Base-by-base conservation (phyloP, 1,140 invertebrate genomes). In the Apolygus lucorum region DNA sequence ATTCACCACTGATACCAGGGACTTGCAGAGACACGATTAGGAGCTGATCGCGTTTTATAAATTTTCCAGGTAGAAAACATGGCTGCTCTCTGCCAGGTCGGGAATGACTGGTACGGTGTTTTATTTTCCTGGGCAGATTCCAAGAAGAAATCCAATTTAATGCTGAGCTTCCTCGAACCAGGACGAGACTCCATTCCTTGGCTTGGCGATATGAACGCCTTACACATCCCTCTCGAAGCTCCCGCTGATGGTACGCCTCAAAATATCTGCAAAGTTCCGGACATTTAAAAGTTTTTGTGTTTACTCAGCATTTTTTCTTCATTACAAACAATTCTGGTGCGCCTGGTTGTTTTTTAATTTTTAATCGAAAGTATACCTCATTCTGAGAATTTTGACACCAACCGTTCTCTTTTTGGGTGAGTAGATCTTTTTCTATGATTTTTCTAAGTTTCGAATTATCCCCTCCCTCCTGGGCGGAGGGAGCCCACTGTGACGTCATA, bases 101-200 rank as follows among this genome's bases (percentile, higher is more conserved):
- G 89, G 13, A 85, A 89, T 1, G 89, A 95, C 73, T 98, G 95
- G 95, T 98, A 88, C 81, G 95, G 95, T 27, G 91, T 97, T 73
- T 83, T 98, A 63, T 93, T 95, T 76, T 95, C 94, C 0, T 96
- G 92, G 88, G 91, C 93, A 4, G 94, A 97, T 77, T 90, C 87
- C 28, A 95, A 96, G 75, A 96, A 97, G 75, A 96, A 96, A 77
- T 96, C 94, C 0, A 97, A 96, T 79, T 80, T 98, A 11, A 92
- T 98, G 88, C 79, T 98, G 2, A 94, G 92, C 13, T 82, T 94
- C 13, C 83, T 98, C 75, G 87, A 92, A 73, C 94, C 93, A 42
- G 89, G 88, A 78, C 73, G 75, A 26, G 84, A 92, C 78, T 84
- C 89, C 1, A 86, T 96, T 72, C 92, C 92, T 0, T 97, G 95